A percentile compares a stretch with the other conserved stretches of the same genome.
Evolutionary conservation across 2,888 invertebrate species (phyloP).

Genomic region (Euproctis similis): DNA sequence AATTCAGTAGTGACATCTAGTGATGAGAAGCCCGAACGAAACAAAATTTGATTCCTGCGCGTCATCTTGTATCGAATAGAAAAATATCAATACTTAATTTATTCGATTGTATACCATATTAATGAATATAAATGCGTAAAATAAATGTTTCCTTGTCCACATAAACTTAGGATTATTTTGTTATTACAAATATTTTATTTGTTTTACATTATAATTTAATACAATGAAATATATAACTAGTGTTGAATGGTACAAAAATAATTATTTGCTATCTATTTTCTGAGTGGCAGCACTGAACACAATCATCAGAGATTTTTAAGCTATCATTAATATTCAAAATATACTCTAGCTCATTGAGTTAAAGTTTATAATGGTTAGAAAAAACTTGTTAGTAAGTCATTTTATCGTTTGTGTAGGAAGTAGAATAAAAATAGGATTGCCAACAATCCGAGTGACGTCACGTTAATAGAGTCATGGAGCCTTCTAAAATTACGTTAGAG

Average conservation of each 20-base stretch:
- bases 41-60: too few species aligned
- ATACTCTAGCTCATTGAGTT: constrained; percentile 33
- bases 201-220: neutral
- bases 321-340: constrained; percentile 30
- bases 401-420: constrained; percentile 58
- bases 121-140: too few species aligned
- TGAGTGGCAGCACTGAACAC: constrained; percentile 35
- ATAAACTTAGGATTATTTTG: neutral
- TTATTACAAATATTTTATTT: neutral
- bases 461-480: constrained; percentile 57
- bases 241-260: too few species aligned
- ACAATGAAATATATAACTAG: too few species aligned
- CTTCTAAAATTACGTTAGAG: constrained; percentile 72
- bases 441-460: constrained; percentile 74
- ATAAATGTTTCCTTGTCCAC: too few species aligned
- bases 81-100: too few species aligned
- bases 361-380: constrained; percentile 42
- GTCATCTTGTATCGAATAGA: too few species aligned
- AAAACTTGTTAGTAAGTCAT: constrained; percentile 40
- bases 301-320: constrained; percentile 38
- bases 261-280: constrained; percentile 20
- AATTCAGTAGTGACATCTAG: too few species aligned
- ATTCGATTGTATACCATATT: too few species aligned
- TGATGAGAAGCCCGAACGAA: too few species aligned
- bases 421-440: constrained; percentile 73